Percentiles rank a stretch among this genome's conserved stretches.
phyloP scores from a whole-genome alignment of 2,888 invertebrate species.

The Sarcophaga rosellei region DNA sequence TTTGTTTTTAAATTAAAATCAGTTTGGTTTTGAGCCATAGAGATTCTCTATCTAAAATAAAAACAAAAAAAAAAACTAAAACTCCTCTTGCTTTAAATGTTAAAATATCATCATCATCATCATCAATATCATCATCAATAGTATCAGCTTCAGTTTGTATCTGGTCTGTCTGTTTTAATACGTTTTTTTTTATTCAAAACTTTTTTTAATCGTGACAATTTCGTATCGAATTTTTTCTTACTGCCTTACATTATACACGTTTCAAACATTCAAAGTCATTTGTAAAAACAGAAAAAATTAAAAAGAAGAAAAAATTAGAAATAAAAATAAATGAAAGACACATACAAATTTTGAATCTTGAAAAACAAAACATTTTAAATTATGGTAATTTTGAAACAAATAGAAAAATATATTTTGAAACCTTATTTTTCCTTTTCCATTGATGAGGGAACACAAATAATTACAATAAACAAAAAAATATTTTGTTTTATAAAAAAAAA shows the following conservation, averaged over 20 bases:
- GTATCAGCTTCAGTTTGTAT: background rate
- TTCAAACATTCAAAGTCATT: constrained; percentile 66
- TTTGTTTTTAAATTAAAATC: constrained; percentile 59
- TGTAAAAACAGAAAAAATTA: constrained; percentile 12
- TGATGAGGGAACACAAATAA: too few relatives aligned
- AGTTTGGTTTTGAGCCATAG: constrained; percentile 35
- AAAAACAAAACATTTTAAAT: constrained; percentile 43
- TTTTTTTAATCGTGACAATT: constrained; percentile 63
- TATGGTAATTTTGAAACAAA: constrained; percentile 41
- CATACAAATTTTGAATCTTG: background rate
- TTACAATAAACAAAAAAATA: background rate
- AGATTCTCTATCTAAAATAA: constrained; percentile 51
- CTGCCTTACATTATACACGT: constrained; percentile 63
- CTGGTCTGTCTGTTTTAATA: background rate
- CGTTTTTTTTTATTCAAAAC: constrained; percentile 18
- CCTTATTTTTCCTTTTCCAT: background rate
- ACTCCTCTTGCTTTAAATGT: constrained; percentile 51
- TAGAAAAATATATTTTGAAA: constrained; percentile 33
- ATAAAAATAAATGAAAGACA: constrained; percentile 24
- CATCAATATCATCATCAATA: too few relatives aligned
- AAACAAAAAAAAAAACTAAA: background rate
- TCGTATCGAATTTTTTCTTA: constrained; percentile 25
- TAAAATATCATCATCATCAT: constrained; percentile 45
- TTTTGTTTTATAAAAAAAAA: background rate
- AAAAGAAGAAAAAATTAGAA: too few relatives aligned